Base-by-base conservation (phyloP, 2,888 invertebrate genomes). In the Ophonus ardosiacus region DNA sequence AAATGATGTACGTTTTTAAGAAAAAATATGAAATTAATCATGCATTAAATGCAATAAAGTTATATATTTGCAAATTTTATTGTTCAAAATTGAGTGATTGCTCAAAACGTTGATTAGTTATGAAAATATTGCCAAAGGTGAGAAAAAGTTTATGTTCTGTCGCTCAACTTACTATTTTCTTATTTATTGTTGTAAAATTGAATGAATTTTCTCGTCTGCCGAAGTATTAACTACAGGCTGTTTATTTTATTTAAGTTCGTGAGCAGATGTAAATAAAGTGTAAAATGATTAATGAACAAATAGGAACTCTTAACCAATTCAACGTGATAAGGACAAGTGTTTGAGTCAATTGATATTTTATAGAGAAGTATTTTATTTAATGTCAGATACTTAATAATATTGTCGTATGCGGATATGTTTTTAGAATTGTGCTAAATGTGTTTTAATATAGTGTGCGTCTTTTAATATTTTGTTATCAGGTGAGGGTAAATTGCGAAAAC, bases 291-390 rank as follows among this genome's bases (percentile, higher is more conserved):
- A 74, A 57, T 82, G 65, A 76, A 83, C 59, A 74, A 57, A 74
- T 57, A 83, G 71, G 74, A 74, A 83, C 74, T 65, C 38, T 81
- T 74, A 83, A 74, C 68, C 76, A 83, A 74, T 81, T 61, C 10
- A 81, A 63, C 63, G 81, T 81, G 81, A 81, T 81, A 65, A 76
- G 74, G 71, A 83, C 74, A 74, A 82, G 74, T 74, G 83, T 83
- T 83, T 74, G 61, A 83, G 83, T 83, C 83, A 83, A 83, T 83
- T 83, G 83, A 83, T 76, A 83, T 83, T 83, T 83, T 83, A 76
- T 83, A 83, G 17, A 83, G 76, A 83, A 43, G 61, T 76, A 83
- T 74, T 74, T 74, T 40, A 74, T 74, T 74, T 74, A 74, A 74
- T 74, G 71, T 74, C 43, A 83, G 83, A 74, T 82, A 82, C 82